These are phyloP conservation scores for Montipora cactus DNA, from an alignment of 64 coral and sea anemone species.

Conservation along the genomic window DNA sequence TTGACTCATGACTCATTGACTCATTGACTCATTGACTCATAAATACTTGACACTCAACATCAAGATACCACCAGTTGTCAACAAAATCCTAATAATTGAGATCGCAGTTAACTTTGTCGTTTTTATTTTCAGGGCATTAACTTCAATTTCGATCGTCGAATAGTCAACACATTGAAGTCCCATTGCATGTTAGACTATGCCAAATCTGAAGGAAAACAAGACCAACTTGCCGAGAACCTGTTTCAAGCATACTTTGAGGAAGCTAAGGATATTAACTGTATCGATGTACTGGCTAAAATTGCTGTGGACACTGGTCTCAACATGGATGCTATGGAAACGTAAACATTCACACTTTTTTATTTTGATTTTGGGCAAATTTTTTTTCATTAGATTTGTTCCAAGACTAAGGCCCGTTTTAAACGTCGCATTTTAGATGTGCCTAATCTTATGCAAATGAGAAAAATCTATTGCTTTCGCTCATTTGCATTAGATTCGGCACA, in stretches of 20 bases:
- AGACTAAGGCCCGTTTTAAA: too few species aligned
- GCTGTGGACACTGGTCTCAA: slow-evolving; percentile 82
- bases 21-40: too few species aligned
- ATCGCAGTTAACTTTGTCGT: neutral
- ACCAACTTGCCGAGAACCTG: slow-evolving; percentile 77
- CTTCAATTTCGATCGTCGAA: slow-evolving; percentile 74
- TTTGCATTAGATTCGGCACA: too few species aligned
- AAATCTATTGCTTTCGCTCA: too few species aligned
- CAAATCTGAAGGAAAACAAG: slow-evolving; percentile 67
- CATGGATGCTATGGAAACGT: slow-evolving; percentile 34
- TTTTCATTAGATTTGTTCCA: too few species aligned
- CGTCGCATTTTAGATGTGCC: too few species aligned
- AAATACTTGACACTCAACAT: too few species aligned
- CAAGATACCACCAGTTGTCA: too few species aligned
- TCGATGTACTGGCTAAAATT: slow-evolving; percentile 67
- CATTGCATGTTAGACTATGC: slow-evolving; percentile 97
- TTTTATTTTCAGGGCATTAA: slow-evolving; percentile 75
- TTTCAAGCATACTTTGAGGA: slow-evolving; percentile 91
- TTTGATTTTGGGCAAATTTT: too few species aligned
- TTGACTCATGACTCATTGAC: too few species aligned
- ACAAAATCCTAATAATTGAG: too few species aligned
- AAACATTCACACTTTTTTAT: neutral
- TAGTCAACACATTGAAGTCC: slow-evolving; percentile 91
- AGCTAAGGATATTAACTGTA: slow-evolving; percentile 70
- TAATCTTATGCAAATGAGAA: too few species aligned